A percentile compares a stretch with the other conserved stretches of the same genome.
phyloP scores from a whole-genome alignment of 2,888 invertebrate genomes.

The Acanthosoma haemorrhoidale region DNA sequence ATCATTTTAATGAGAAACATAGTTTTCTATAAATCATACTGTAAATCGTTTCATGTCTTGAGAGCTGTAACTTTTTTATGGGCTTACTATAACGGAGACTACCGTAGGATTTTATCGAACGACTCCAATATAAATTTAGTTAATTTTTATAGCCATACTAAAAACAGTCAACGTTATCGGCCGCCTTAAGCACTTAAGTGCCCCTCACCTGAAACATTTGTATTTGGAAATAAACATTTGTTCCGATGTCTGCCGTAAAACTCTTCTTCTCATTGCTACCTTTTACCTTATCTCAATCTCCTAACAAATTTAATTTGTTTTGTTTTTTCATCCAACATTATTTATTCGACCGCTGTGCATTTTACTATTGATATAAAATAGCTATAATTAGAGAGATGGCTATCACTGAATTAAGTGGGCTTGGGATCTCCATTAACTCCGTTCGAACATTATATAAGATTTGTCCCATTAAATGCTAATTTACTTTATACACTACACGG shows the following conservation, averaged over 20 bases:
- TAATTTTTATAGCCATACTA: background rate
- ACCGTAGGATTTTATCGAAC: background rate
- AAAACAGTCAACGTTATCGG: conserved; percentile 2
- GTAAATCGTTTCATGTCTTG: too few relatives aligned
- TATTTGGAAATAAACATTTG: conserved; percentile 12
- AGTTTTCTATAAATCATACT: too few relatives aligned
- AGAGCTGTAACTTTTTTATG: too few relatives aligned
- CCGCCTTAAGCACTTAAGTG: background rate
- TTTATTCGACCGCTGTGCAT: too few relatives aligned
- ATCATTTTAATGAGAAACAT: too few relatives aligned
- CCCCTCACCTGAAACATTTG: conserved; percentile 3
- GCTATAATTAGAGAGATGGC: background rate
- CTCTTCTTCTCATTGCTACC: background rate
- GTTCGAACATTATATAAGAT: too few relatives aligned
- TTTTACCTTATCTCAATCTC: background rate
- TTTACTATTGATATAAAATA: background rate
- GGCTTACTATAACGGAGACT: too few relatives aligned
- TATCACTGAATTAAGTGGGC: background rate
- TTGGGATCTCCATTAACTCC: too few relatives aligned
- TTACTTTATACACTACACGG: background rate
- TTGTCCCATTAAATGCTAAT: background rate
- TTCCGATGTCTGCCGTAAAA: background rate
- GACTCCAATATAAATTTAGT: background rate
- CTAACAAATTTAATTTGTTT: background rate
- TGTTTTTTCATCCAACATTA: too few relatives aligned